Evolutionary conservation across 2,888 invertebrate species (phyloP).

Genomic region (Hemicrepidius hirtus): DNA sequence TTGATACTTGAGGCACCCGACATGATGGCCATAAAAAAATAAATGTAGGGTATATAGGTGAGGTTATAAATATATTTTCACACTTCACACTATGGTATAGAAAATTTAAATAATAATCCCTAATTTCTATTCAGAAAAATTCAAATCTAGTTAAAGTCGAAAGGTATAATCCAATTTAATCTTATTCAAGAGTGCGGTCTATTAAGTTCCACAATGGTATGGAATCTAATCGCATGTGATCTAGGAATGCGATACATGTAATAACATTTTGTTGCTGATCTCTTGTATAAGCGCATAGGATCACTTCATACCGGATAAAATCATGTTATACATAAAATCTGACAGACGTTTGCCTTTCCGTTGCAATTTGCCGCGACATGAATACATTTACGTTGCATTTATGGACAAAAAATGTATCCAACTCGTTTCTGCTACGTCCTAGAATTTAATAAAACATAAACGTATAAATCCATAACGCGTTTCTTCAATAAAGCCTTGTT

Average conservation of each 20-base stretch:
- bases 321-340: conserved; percentile 49
- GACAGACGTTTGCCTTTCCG: conserved; percentile 48
- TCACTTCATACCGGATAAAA: conserved; percentile 45
- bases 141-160: conserved; percentile 15
- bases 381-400: conserved; percentile 37
- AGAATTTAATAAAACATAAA: conserved; percentile 35
- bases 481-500: conserved; percentile 8
- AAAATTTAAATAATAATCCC: too few relatives aligned
- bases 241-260: conserved; percentile 51
- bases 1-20: too few relatives aligned
- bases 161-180: conserved; percentile 31
- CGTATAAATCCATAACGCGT: conserved; percentile 25
- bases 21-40: too few relatives aligned
- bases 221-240: conserved; percentile 47
- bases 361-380: conserved; percentile 47
- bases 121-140: conserved; percentile 2
- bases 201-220: conserved; percentile 39
- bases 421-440: conserved; percentile 11
- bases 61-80: too few relatives aligned
- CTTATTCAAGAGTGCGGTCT: conserved; percentile 22
- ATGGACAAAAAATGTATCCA: conserved; percentile 23
- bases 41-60: too few relatives aligned
- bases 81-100: too few relatives aligned
- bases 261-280: conserved; percentile 48
- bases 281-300: conserved; percentile 42